Conservation (phyloP, 2,113 vertebrate species). For the Chamaetylas fuelleborni region DNA sequence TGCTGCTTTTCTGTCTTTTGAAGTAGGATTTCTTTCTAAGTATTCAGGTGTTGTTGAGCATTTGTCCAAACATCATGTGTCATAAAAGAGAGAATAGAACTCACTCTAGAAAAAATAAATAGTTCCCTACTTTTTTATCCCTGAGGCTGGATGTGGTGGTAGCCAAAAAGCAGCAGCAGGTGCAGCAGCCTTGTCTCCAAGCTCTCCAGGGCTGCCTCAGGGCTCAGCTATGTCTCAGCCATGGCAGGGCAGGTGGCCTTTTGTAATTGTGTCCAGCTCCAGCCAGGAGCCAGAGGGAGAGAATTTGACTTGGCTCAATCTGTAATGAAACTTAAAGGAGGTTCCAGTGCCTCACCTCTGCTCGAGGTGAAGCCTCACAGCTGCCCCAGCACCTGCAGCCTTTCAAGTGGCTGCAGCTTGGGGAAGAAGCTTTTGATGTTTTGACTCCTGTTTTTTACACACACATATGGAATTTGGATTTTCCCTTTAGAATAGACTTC, state of each 20-base stretch:
- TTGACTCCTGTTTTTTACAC: not conserved
- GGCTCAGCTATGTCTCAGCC: not conserved
- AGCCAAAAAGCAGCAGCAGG: not conserved
- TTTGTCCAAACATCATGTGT: not conserved
- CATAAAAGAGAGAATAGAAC: not conserved
- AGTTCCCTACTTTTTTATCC: not conserved
- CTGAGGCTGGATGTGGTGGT: not conserved
- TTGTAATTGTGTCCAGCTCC: not conserved
- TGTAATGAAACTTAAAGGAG: not conserved
- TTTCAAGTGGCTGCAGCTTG: not conserved
- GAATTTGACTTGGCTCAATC: not conserved
- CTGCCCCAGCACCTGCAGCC: not conserved
- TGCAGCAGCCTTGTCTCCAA: not conserved
- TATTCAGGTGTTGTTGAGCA: not conserved
- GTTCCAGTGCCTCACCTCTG: not conserved
- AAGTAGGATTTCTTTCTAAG: not conserved
- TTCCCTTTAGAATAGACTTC: not conserved
- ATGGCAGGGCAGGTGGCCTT: not conserved
- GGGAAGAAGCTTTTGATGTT: not conserved
- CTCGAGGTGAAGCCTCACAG: not conserved
- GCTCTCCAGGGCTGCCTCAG: not conserved
- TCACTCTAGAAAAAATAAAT: not conserved
- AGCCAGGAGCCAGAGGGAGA: not conserved
- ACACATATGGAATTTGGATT: fast-evolving
- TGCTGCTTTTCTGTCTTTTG: not conserved